Base-by-base conservation (phyloP, 1,140 invertebrate genomes). In the Brachionus rubens region DNA sequence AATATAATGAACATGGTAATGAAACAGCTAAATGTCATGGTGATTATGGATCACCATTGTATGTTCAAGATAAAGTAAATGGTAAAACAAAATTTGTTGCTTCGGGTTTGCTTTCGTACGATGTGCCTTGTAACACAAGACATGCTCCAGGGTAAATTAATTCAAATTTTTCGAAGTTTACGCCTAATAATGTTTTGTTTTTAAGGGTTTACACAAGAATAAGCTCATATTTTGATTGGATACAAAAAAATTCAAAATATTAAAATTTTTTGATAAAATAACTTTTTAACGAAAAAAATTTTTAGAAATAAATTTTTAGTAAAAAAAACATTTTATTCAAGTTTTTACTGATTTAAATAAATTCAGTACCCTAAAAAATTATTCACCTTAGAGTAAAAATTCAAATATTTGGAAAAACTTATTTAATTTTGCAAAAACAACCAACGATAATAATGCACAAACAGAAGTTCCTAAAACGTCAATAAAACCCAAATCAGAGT, bases 81-180 rank as follows among this genome's bases (percentile, higher is more conserved):
- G 46, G n/a, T 21, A 48, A 72, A 41, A n/a, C 26, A 9, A 48
- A 54, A 72, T 72, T 50, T 72, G 68, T 72, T 19, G 50, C 50
- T 12, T 28, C 24, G 16, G 68, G 68, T 26, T 12, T 72, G 24
- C 47, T 72, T 10, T 48, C 50, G 2, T 72, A 72, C 41, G 46
- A 48, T 72, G 68, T 50, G 10, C 46, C 28, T 16, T 72, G 68
- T 26, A 30, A 2, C 10, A 50, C 26, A 9, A 3, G 14, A 10
- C 68, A 72, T 52, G 21, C 68, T 4, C 68, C 68, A 5, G 68
- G 19, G 68, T 72, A 41, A 72, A 12, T 24, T 54, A 72, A 12
- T 24, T 54, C 26, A 12, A 6, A 26, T 54, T 54, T 65, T 26
- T 62, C 19, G 3, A 21, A 62, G n/a, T 21, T 40, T 24, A 41